phyloP scores from a whole-genome alignment of 2,888 invertebrate species.

The Muscina levida region DNA sequence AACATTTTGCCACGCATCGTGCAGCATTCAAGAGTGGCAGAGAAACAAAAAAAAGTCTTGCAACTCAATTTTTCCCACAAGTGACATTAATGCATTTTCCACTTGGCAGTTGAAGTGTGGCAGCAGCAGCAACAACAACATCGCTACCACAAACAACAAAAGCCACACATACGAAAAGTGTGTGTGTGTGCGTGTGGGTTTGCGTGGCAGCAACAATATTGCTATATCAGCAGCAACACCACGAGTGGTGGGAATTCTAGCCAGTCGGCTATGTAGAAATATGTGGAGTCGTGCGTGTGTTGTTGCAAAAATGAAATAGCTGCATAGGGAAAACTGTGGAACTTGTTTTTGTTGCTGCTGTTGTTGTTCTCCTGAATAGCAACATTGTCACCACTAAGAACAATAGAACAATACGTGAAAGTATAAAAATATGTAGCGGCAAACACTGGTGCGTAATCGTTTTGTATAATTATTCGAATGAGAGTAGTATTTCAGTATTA shows the following conservation, averaged over 20 bases:
- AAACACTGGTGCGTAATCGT: no score
- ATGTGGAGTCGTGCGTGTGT: no score
- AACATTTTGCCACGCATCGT: neutral
- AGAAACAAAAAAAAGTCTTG: conserved; percentile 57
- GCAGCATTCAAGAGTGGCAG: neutral
- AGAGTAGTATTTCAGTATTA: no score
- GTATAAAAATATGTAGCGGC: no score
- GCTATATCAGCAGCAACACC: conserved; percentile 48
- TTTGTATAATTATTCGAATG: no score
- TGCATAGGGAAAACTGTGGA: neutral
- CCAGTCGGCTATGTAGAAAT: no score
- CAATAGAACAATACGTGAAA: no score
- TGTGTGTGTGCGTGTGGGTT: no score
- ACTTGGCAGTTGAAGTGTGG: conserved; percentile 61
- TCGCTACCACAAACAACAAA: conserved; percentile 6
- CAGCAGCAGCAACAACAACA: conserved; percentile 34
- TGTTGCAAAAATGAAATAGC: no score
- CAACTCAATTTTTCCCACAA: conserved; percentile 65
- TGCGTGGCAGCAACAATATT: conserved; percentile 38
- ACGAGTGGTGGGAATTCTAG: neutral
- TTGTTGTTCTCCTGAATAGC: conserved; percentile 42
- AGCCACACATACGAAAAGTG: conserved; percentile 20
- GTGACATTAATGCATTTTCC: conserved; percentile 65
- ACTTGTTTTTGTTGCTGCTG: conserved; percentile 25
- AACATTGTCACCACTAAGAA: conserved; percentile 50